Percentiles rank a stretch among this genome's conserved stretches.
These are phyloP conservation scores for Meliscaeva auricollis DNA, from an alignment of 2,888 invertebrate species.

Conservation along the genomic window DNA sequence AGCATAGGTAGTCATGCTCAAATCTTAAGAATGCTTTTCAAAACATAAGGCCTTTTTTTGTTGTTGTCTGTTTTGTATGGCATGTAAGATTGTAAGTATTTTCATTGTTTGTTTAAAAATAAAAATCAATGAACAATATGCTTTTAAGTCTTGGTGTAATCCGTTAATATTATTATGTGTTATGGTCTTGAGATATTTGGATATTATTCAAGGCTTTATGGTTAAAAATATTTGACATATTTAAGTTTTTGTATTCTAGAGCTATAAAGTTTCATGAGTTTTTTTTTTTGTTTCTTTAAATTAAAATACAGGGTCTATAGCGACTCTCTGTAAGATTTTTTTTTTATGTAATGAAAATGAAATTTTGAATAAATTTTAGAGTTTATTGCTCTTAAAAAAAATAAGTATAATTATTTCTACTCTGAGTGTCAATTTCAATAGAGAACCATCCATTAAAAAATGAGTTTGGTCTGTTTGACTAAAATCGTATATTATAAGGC, in stretches of 20 bases:
- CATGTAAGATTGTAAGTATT: slow-evolving; percentile 44
- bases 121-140: slow-evolving; percentile 12
- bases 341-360: no score
- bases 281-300: no score
- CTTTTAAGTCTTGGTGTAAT: background rate
- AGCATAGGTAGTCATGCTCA: slow-evolving; percentile 32
- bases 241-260: background rate
- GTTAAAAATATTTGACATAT: background rate
- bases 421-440: no score
- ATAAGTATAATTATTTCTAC: no score
- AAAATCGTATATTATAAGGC: no score
- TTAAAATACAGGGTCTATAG: no score
- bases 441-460: no score
- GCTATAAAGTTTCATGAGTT: background rate
- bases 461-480: no score
- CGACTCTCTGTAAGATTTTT: no score
- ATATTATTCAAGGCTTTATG: slow-evolving; percentile 1
- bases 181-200: slow-evolving; percentile 21
- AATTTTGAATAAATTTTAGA: no score
- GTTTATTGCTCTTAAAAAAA: no score
- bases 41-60: slow-evolving; percentile 16
- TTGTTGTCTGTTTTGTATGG: background rate
- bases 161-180: slow-evolving; percentile 13
- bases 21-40: slow-evolving; percentile 38
- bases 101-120: slow-evolving; percentile 39